Percentiles rank a stretch among this genome's conserved stretches.
phyloP scores from a whole-genome alignment of 2,888 invertebrate species.

The Keiferia lycopersicella region DNA sequence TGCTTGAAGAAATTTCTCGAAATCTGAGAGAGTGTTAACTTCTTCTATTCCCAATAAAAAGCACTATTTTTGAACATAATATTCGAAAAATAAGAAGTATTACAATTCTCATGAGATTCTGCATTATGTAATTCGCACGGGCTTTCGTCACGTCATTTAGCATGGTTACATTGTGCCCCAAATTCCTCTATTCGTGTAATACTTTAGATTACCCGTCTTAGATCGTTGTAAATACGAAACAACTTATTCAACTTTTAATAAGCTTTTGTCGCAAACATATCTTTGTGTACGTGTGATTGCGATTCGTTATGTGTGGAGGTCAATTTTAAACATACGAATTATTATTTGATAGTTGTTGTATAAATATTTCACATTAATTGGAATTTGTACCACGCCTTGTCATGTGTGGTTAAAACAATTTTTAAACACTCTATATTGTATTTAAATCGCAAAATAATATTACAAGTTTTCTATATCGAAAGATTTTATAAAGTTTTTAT shows the following conservation, averaged over 20 bases:
- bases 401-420: neutral
- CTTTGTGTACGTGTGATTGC: slow-evolving; percentile 63
- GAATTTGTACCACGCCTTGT: neutral
- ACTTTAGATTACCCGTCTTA: slow-evolving; percentile 53
- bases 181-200: slow-evolving; percentile 60
- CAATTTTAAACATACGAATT: slow-evolving; percentile 39
- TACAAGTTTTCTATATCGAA: neutral
- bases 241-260: slow-evolving; percentile 57
- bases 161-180: slow-evolving; percentile 56
- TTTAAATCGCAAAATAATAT: neutral
- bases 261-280: slow-evolving; percentile 80
- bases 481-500: neutral
- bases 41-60: no score
- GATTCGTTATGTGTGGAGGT: slow-evolving; percentile 48
- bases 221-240: slow-evolving; percentile 41
- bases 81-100: neutral
- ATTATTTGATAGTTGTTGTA: slow-evolving; percentile 10
- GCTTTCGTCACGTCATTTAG: slow-evolving; percentile 51
- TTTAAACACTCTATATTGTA: no score
- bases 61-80: neutral
- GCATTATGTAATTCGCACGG: slow-evolving; percentile 38
- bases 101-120: neutral
- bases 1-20: no score
- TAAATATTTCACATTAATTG: neutral
- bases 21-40: no score